Base-by-base conservation (phyloP, 2,113 vertebrate genomes). In the Corythoichthys intestinalis region DNA sequence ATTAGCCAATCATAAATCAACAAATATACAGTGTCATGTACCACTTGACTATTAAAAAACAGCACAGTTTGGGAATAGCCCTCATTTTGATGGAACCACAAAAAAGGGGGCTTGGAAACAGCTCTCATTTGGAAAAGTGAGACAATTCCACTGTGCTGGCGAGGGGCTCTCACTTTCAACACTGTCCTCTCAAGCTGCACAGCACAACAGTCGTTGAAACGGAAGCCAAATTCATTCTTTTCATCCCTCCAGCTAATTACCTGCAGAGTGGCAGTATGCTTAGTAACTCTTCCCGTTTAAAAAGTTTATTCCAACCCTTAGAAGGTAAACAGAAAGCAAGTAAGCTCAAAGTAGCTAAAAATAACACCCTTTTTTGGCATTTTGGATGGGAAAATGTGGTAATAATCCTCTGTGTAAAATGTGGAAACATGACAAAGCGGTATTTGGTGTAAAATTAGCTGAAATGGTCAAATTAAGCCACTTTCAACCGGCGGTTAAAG, bases 241-340 rank as follows among this genome's bases (percentile, higher is more conserved):
- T 89, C 79, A 85, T 77, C 84, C 85, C 77, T 44, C 75, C 34
- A 78, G 85, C 82, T 87, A 90, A 89, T 90, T 88, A 89, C 86
- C 85, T 90, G 81, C 76, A 76, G 87, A 81, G 79, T 83, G 82
- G 75, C 81, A 63, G 78, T 83, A 85, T 86, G 83, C 86, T 82
- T 88, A 88, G 89, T 85, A 87, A 83, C 88, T 82, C 65, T 69
- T 35, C 59, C 75, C 78, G 65, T 35, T 12, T 10, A 75, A 67
- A 60, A 74, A 86, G 80, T 86, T 84, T 77, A 88, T 88, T 88
- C 81, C 64, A 74, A 53, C 56, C 70, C 58, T 81, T 52, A 64
- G 62, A 73, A 76, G 64, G 56, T 50, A 85, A 72, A 64, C 56
- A 69, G 64, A 52, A 80, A 83, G 17, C 50, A 39, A 74, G 76